Percentiles rank a stretch among this genome's conserved stretches.
These are phyloP conservation scores for Malurus alboscapulatus DNA, from an alignment of 2,113 vertebrate genomes.

Conservation along the genomic window DNA sequence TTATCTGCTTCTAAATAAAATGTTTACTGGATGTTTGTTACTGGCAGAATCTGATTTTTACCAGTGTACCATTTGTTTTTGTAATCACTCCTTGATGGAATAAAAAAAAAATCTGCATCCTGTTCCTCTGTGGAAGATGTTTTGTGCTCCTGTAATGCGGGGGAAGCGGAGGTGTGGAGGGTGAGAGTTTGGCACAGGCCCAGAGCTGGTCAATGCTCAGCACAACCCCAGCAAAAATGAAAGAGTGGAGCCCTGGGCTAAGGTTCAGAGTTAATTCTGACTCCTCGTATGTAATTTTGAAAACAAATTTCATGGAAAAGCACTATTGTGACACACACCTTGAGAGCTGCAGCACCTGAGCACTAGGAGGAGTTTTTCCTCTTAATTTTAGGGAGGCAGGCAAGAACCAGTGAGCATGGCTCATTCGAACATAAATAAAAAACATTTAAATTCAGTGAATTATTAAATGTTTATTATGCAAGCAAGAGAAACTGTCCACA, in stretches of 20 bases:
- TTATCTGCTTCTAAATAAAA: constrained; percentile 58
- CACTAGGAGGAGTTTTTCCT: background rate
- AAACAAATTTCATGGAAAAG: background rate
- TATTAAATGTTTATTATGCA: constrained; percentile 57
- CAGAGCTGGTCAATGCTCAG: too few relatives aligned
- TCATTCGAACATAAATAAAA: background rate
- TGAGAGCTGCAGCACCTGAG: too few relatives aligned
- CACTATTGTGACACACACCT: fast-evolving
- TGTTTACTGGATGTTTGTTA: constrained; percentile 52
- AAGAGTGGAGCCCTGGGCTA: too few relatives aligned
- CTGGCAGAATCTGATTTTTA: constrained; percentile 50
- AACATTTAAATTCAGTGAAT: background rate
- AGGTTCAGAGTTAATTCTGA: background rate
- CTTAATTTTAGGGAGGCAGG: background rate
- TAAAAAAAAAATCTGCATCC: constrained; percentile 44
- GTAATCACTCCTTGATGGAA: constrained; percentile 61
- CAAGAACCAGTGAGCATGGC: background rate
- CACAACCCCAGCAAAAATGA: background rate
- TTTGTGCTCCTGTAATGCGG: fast-evolving
- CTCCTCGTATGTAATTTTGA: background rate
- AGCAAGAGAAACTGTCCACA: constrained; percentile 59
- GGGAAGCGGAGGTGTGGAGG: fast-evolving
- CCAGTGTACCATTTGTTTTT: background rate
- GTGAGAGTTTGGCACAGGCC: background rate
- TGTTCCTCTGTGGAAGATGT: background rate